Conservation (phyloP, 2,797 vertebrate genomes). For the Leuciscus waleckii region DNA sequence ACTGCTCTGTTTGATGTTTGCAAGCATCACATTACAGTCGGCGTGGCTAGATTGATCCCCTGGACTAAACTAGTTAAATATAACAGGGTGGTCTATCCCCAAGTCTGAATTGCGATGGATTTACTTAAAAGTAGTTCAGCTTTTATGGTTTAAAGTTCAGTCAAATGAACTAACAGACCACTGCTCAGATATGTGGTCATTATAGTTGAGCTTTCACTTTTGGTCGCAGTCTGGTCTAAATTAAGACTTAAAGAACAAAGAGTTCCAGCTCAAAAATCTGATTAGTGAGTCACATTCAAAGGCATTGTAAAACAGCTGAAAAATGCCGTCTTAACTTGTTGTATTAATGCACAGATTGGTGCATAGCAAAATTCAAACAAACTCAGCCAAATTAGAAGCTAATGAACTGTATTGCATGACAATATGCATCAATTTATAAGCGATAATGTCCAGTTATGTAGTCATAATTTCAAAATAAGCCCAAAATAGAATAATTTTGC, state of each 20-base stretch:
- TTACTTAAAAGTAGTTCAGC: constrained; percentile 8
- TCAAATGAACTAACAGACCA: constrained; percentile 21
- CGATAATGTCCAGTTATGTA: background rate
- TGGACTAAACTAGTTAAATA: constrained; percentile 23
- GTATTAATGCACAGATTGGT: background rate
- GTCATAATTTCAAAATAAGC: background rate
- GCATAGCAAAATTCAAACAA: background rate
- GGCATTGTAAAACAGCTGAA: background rate
- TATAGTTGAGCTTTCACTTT: constrained; percentile 6
- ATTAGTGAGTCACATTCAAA: background rate
- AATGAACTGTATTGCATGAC: background rate
- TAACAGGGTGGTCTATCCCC: constrained; percentile 30
- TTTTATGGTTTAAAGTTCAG: constrained; percentile 1
- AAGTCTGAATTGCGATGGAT: constrained; percentile 9
- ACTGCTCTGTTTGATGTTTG: constrained; percentile 49
- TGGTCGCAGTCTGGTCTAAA: constrained; percentile 10
- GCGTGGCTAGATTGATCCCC: constrained; percentile 23
- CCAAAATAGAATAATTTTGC: background rate
- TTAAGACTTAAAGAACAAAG: background rate
- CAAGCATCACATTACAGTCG: constrained; percentile 5
- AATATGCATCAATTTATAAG: background rate
- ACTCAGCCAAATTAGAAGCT: background rate
- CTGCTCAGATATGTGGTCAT: background rate
- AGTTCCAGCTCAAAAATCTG: background rate
- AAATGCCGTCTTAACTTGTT: background rate